A percentile compares a stretch with the other conserved stretches of the same genome.
phyloP scores from a whole-genome alignment of 2,888 invertebrate species.

The Cephonodes hylas region DNA sequence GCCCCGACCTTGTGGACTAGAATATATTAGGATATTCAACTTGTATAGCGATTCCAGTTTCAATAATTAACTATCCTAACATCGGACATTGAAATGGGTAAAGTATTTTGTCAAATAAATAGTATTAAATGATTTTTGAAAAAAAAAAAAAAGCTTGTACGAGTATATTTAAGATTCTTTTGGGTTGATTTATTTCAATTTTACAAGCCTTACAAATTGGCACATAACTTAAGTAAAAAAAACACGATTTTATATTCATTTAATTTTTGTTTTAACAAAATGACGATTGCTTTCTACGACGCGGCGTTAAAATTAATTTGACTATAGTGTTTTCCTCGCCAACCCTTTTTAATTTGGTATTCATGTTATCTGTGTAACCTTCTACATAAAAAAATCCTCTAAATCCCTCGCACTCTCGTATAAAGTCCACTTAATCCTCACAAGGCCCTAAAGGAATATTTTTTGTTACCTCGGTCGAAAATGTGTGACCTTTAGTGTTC shows the following conservation, averaged over 20 bases:
- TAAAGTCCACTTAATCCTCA: background rate
- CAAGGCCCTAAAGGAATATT: slow-evolving; percentile 3
- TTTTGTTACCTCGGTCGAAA: slow-evolving; percentile 3
- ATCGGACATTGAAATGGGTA: background rate
- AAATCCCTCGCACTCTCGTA: background rate
- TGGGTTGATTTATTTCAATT: too few relatives aligned
- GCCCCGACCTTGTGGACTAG: background rate
- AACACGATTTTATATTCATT: too few relatives aligned
- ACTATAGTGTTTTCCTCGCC: background rate
- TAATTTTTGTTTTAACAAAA: too few relatives aligned
- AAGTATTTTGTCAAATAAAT: background rate
- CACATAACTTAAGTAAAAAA: too few relatives aligned
- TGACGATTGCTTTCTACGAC: too few relatives aligned
- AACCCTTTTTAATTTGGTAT: slow-evolving; percentile 8
- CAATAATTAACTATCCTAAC: background rate
- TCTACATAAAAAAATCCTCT: background rate
- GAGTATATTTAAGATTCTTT: too few relatives aligned
- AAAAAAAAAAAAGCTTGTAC: too few relatives aligned
- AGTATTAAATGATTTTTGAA: too few relatives aligned
- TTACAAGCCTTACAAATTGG: too few relatives aligned
- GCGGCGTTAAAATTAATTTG: background rate
- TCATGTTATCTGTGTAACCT: background rate
- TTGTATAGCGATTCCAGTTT: background rate
- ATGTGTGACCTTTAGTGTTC: background rate
- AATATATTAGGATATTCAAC: background rate